Conservation (phyloP, 2,113 vertebrate species). For the Corythornis madagascariensis region DNA sequence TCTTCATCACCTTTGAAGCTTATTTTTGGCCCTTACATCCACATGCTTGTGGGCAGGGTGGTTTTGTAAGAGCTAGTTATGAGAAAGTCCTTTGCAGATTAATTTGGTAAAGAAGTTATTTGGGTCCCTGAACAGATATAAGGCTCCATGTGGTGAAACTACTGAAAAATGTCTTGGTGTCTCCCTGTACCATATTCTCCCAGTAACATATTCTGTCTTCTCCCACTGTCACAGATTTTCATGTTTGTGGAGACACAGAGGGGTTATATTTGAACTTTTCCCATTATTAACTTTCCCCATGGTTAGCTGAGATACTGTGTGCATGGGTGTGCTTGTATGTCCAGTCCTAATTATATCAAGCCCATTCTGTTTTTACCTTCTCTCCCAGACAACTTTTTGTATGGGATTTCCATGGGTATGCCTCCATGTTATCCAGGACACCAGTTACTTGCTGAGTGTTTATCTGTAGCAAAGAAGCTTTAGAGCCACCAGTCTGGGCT, state of each 20-base stretch:
- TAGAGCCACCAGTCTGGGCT: not conserved
- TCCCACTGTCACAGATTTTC: not conserved
- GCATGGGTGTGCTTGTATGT: not conserved
- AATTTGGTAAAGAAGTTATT: constrained; percentile 55
- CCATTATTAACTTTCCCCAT: not conserved
- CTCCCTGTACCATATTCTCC: constrained; percentile 5
- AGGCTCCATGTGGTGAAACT: constrained; percentile 12
- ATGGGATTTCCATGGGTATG: not conserved
- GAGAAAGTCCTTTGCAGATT: constrained; percentile 49
- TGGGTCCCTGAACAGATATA: constrained; percentile 17
- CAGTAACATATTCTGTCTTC: not conserved
- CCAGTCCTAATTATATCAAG: not conserved
- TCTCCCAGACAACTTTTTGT: not conserved
- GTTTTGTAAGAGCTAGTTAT: constrained; percentile 38
- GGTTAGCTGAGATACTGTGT: not conserved
- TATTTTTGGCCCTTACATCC: constrained; percentile 30
- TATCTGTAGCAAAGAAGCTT: not conserved
- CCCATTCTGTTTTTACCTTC: not conserved
- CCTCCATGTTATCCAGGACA: not conserved
- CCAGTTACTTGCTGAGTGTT: not conserved
- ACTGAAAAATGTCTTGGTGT: constrained; percentile 26
- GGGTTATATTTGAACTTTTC: not conserved
- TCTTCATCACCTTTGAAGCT: constrained; percentile 26
- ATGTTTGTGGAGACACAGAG: not conserved
- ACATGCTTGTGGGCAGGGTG: not conserved